Conservation (phyloP, 2,797 vertebrate species). For the Poeciliopsis gracilis region DNA sequence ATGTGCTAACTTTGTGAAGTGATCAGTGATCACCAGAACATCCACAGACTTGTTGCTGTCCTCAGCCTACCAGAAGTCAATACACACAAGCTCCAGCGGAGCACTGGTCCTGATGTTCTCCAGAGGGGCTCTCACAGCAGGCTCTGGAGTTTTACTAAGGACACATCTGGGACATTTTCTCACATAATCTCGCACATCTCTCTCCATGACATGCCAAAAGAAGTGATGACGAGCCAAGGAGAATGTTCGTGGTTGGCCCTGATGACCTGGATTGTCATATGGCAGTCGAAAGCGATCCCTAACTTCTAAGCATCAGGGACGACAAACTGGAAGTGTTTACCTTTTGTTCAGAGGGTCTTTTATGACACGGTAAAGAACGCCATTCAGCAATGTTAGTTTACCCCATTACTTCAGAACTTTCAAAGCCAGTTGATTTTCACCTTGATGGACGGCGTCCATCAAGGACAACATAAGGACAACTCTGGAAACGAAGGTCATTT, state of each 20-base stretch:
- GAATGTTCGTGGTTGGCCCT: neutral
- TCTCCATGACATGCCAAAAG: neutral
- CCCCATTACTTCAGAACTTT: too few species aligned
- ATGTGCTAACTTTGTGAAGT: neutral
- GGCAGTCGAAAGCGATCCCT: neutral
- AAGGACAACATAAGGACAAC: too few species aligned
- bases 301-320: neutral
- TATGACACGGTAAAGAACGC: neutral
- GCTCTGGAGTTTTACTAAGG: neutral
- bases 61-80: slow-evolving; percentile 10
- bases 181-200: neutral
- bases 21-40: neutral
- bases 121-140: neutral
- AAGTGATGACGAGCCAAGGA: slow-evolving; percentile 26
- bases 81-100: neutral
- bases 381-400: neutral
- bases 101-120: neutral
- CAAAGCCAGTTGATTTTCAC: too few species aligned
- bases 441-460: neutral
- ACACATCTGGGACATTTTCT: neutral
- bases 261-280: neutral
- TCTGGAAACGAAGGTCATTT: neutral
- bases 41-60: neutral
- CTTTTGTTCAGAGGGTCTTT: neutral
- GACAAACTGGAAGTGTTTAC: neutral